These are phyloP conservation scores for Ptychochromis oligacanthus DNA, from an alignment of 2,113 vertebrate genomes.

Conservation along the genomic window DNA sequence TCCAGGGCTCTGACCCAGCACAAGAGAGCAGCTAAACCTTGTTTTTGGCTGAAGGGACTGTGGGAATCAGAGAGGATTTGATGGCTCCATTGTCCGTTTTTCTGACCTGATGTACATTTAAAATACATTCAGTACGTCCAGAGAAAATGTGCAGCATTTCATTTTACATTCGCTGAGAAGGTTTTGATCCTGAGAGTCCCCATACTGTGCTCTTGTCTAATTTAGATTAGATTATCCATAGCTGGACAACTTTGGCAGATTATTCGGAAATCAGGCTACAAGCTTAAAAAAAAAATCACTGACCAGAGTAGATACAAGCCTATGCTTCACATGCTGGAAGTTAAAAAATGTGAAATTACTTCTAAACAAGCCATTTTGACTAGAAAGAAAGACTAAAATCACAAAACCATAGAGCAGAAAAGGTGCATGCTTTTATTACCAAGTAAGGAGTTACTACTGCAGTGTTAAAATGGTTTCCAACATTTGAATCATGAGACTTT, in stretches of 20 bases:
- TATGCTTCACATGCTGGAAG: neutral
- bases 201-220: neutral
- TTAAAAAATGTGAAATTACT: neutral
- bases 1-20: slow-evolving; percentile 13
- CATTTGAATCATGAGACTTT: too few species aligned
- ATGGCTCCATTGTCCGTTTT: neutral
- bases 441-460: too few species aligned
- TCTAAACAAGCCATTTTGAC: neutral
- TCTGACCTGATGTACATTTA: neutral
- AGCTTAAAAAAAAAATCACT: neutral
- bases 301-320: neutral
- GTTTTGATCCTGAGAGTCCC: neutral
- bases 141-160: neutral
- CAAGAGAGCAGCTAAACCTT: slow-evolving; percentile 28
- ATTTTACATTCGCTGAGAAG: neutral
- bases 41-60: slow-evolving; percentile 24
- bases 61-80: neutral
- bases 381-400: neutral
- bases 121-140: neutral
- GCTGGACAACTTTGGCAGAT: neutral
- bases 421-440: too few species aligned
- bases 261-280: neutral
- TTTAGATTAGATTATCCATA: slow-evolving; percentile 8
- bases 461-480: too few species aligned
- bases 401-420: neutral